These are phyloP conservation scores for Sander vitreus DNA, from an alignment of 2,113 vertebrate species.

Conservation along the genomic window DNA sequence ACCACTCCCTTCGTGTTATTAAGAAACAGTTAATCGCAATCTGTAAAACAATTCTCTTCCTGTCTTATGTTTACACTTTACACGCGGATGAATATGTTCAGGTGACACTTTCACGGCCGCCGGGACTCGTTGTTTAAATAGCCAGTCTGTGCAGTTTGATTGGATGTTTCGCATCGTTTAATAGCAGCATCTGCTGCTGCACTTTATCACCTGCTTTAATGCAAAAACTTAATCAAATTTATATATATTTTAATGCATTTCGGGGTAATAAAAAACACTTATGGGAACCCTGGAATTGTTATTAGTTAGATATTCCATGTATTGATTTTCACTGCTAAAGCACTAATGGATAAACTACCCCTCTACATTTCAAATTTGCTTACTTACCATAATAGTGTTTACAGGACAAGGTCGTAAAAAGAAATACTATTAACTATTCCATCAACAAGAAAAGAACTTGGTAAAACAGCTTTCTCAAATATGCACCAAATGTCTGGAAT, in stretches of 20 bases:
- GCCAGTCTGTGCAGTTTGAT: slow-evolving; percentile 56
- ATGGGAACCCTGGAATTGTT: not conserved
- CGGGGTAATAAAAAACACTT: not conserved
- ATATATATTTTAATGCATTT: not conserved
- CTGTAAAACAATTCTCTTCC: not conserved
- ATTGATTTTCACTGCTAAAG: too few relatives aligned
- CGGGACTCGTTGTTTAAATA: slow-evolving; percentile 86
- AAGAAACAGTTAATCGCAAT: not conserved
- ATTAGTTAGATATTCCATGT: too few relatives aligned
- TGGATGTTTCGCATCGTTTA: slow-evolving; percentile 46
- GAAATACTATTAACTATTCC: too few relatives aligned
- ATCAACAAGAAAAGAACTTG: too few relatives aligned
- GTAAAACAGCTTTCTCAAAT: too few relatives aligned
- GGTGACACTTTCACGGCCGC: slow-evolving; percentile 80
- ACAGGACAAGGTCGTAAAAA: too few relatives aligned
- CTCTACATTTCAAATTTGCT: too few relatives aligned
- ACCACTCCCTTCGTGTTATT: rapidly evolving
- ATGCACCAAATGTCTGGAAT: too few relatives aligned
- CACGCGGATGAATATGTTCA: slow-evolving; percentile 83
- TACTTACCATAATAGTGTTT: too few relatives aligned
- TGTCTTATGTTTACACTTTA: slow-evolving; percentile 77
- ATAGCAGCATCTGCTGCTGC: slow-evolving; percentile 25
- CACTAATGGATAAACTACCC: too few relatives aligned
- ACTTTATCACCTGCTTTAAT: not conserved
- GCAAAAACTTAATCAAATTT: not conserved